Conservation (phyloP, 1,140 invertebrate species). For the Sesamia nonagrioides region DNA sequence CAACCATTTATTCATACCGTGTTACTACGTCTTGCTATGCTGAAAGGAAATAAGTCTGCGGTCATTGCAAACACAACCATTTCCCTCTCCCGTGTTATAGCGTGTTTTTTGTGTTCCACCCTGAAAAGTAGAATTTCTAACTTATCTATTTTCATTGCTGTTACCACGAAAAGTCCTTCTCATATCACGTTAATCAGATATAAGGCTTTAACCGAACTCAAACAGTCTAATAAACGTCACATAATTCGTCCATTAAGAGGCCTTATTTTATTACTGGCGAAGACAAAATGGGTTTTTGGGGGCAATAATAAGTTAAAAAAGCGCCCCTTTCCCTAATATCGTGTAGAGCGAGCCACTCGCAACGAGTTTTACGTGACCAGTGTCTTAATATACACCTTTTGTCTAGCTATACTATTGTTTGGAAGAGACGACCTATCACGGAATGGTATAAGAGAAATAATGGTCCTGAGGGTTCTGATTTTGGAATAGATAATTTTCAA, state of each 20-base stretch:
- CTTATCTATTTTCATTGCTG: conserved; percentile 16
- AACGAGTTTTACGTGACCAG: conserved; percentile 55
- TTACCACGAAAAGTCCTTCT: conserved; percentile 19
- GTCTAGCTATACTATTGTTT: conserved; percentile 29
- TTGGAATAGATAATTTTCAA: conserved; percentile 29
- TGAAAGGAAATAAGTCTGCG: conserved; percentile 33
- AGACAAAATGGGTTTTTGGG: conserved; percentile 53
- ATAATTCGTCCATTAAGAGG: conserved; percentile 47
- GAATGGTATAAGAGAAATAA: conserved; percentile 9
- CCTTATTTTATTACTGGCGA: conserved; percentile 48
- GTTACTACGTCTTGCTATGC: conserved; percentile 21
- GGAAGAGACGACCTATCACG: conserved; percentile 14
- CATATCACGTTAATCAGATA: conserved; percentile 36
- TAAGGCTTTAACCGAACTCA: conserved; percentile 36
- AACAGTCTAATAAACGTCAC: conserved; percentile 50
- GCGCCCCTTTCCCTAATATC: conserved; percentile 57
- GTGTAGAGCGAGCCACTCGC: conserved; percentile 46
- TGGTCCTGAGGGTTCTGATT: conserved; percentile 10
- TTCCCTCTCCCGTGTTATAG: conserved; percentile 17
- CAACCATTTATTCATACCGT: conserved; percentile 8
- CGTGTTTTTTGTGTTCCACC: conserved; percentile 27
- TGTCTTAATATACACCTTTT: conserved; percentile 53
- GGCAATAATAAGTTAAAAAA: conserved; percentile 63
- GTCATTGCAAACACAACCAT: conserved; percentile 27
- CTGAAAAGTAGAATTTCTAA: conserved; percentile 1